A percentile compares a stretch with the other conserved stretches of the same genome.
Conservation (phyloP, 2,113 vertebrate species). For the Anolis carolinensis region DNA sequence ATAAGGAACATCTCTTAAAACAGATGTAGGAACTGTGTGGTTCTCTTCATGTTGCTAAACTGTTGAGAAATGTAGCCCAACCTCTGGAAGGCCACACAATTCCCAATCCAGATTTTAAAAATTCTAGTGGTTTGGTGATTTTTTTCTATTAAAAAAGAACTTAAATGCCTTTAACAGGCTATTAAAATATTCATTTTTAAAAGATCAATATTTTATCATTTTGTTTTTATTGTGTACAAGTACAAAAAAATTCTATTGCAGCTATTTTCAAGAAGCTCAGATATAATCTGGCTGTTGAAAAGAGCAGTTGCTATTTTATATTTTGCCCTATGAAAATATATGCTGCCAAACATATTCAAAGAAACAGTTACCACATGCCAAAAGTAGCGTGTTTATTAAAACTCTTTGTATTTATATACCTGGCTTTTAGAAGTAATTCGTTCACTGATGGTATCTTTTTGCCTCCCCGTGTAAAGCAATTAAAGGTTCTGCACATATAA, state of each 20-base stretch:
- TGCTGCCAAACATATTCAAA: background rate
- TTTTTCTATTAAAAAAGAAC: no score
- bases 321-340: background rate
- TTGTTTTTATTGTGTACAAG: background rate
- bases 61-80: no score
- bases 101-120: no score
- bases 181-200: no score
- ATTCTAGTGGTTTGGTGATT: no score
- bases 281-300: background rate
- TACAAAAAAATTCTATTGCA: background rate
- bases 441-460: constrained; percentile 9
- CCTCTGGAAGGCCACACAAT: no score
- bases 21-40: no score
- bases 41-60: no score
- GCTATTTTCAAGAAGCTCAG: background rate
- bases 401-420: background rate
- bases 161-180: no score
- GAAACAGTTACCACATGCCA: background rate
- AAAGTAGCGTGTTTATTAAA: background rate
- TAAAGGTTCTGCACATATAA: constrained; percentile 23
- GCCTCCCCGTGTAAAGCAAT: constrained; percentile 2
- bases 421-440: background rate
- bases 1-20: no score
- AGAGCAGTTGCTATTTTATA: background rate
- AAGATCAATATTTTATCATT: background rate